phyloP scores from a whole-genome alignment of 2,113 vertebrate species.

The Vireo altiloquus region DNA sequence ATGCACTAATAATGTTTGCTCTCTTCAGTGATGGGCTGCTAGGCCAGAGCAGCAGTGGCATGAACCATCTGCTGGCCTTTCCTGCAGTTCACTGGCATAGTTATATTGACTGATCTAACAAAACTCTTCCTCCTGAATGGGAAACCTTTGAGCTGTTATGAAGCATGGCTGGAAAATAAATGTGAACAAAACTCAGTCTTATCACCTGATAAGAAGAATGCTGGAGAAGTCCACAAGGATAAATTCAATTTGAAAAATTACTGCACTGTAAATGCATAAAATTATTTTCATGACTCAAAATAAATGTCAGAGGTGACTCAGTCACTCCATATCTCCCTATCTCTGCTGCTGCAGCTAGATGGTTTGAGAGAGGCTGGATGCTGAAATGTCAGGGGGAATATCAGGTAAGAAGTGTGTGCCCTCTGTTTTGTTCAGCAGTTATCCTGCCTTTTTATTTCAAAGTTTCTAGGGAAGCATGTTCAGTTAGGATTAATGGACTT shows the following conservation, averaged over 20 bases:
- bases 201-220: slow-evolving; percentile 11
- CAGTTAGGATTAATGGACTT: slow-evolving; percentile 35
- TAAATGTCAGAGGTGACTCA: slow-evolving; percentile 59
- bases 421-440: slow-evolving; percentile 20
- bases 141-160: background rate
- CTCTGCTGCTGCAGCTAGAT: background rate
- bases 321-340: slow-evolving; percentile 40
- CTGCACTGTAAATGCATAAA: slow-evolving; percentile 37
- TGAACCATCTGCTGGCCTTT: background rate
- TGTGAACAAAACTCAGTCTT: slow-evolving; percentile 1
- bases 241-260: slow-evolving; percentile 48
- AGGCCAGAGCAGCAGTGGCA: background rate
- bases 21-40: background rate
- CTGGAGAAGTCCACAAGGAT: background rate
- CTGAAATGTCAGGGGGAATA: slow-evolving; percentile 60
- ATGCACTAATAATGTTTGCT: background rate
- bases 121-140: background rate
- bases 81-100: background rate
- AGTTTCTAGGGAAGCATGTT: background rate
- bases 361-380: slow-evolving; percentile 1
- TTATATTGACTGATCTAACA: background rate
- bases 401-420: slow-evolving; percentile 13
- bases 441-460: slow-evolving; percentile 31
- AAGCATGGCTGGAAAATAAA: slow-evolving; percentile 17
- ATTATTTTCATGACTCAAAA: slow-evolving; percentile 47